These are phyloP conservation scores for Cheirogaleus medius DNA, from an alignment of 2,113 vertebrate genomes.

Conservation along the genomic window DNA sequence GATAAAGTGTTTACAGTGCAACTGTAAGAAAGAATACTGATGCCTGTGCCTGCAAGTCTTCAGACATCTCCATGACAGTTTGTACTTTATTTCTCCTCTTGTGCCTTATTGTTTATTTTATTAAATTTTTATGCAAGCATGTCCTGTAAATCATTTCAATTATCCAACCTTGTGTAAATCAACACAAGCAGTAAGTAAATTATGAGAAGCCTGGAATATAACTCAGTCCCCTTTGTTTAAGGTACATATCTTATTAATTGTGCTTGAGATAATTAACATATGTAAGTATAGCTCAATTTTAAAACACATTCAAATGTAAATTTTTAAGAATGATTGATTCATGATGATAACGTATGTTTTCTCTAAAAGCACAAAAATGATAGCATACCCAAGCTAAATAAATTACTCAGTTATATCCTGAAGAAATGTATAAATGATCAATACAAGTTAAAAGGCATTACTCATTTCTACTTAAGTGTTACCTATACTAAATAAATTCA, in stretches of 20 bases:
- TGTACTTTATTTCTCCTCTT: background rate
- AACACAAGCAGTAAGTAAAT: background rate
- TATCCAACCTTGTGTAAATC: background rate
- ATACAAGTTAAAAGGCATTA: background rate
- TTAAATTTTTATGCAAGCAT: background rate
- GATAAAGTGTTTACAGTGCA: background rate
- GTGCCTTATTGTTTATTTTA: background rate
- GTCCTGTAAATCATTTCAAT: background rate
- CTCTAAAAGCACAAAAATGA: background rate
- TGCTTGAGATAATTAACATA: background rate
- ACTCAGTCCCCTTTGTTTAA: background rate
- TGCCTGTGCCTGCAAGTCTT: background rate
- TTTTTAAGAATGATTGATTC: background rate
- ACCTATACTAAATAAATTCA: background rate
- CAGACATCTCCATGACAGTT: background rate
- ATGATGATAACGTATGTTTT: background rate
- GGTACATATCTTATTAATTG: background rate
- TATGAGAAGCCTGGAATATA: background rate
- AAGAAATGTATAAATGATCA: background rate
- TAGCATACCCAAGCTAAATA: background rate
- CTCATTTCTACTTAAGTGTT: background rate
- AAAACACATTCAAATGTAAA: background rate
- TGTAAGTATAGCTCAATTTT: background rate
- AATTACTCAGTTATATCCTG: background rate
- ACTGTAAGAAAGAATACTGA: background rate